Evolutionary conservation across 2,888 invertebrate genomes (phyloP).

Genomic region (Temnothorax rugatulus): DNA sequence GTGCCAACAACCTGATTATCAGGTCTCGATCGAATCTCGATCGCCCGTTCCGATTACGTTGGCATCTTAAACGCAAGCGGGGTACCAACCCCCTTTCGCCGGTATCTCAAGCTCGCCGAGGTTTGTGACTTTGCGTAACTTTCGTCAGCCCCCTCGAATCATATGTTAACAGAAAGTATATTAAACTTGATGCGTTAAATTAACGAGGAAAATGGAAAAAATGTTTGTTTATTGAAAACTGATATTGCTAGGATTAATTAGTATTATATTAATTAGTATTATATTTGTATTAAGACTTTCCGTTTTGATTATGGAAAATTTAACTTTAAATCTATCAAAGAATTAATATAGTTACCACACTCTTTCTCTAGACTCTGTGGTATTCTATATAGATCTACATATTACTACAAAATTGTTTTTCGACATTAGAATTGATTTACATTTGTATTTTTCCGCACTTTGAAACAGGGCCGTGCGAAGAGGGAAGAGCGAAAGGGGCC

Average conservation of each 20-base stretch:
- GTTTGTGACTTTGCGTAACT: background rate
- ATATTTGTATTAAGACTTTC: background rate
- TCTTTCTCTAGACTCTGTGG: background rate
- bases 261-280: background rate
- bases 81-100: constrained; percentile 22
- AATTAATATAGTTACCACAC: background rate
- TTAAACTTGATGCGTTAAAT: background rate
- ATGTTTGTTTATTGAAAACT: background rate
- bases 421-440: background rate
- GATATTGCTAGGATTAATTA: background rate
- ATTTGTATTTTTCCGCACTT: background rate
- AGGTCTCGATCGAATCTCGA: constrained; percentile 82
- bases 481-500: too few relatives aligned
- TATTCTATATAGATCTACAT: background rate
- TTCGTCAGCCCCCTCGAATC: background rate
- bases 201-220: background rate
- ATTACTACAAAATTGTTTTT: background rate
- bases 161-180: background rate
- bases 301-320: background rate
- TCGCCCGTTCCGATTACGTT: constrained; percentile 78
- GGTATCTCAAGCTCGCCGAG: background rate
- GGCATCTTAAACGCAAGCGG: constrained; percentile 31
- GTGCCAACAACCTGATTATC: constrained; percentile 85
- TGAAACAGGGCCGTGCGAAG: background rate
- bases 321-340: background rate